Percentiles rank a stretch among this genome's conserved stretches.
These are phyloP conservation scores for Lordiphosa andalusiaca DNA, from an alignment of 2,888 invertebrate genomes.

Conservation along the genomic window DNA sequence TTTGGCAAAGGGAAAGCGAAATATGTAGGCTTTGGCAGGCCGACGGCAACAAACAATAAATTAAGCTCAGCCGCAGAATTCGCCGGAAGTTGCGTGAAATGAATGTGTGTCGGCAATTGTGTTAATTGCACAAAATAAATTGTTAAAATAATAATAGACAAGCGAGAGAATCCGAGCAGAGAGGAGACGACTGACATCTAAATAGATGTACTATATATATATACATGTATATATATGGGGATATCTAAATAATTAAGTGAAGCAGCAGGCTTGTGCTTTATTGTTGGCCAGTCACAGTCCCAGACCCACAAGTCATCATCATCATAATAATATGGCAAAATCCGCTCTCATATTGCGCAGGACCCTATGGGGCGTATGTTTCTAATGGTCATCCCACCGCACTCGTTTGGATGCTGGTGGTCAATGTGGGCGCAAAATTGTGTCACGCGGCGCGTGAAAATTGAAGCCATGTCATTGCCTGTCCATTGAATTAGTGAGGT, in stretches of 20 bases:
- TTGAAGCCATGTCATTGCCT: constrained; percentile 38
- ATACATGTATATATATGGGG: too few relatives aligned
- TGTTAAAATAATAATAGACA: constrained; percentile 70
- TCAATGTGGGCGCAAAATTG: constrained; percentile 44
- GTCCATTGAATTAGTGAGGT: constrained; percentile 29
- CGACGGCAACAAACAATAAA: constrained; percentile 55
- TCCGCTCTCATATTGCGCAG: constrained; percentile 1
- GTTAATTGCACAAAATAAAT: constrained; percentile 74
- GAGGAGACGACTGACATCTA: constrained; percentile 34
- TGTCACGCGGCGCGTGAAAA: constrained; percentile 62
- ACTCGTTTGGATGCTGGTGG: constrained; percentile 9
- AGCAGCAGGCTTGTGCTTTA: constrained; percentile 19
- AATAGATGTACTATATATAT: constrained; percentile 16
- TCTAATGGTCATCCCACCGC: constrained; percentile 23
- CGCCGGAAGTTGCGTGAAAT: constrained; percentile 60
- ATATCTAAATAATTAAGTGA: constrained; percentile 44
- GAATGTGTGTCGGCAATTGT: constrained; percentile 73
- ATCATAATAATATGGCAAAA: constrained; percentile 29
- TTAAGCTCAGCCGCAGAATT: constrained; percentile 64
- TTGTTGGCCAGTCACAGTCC: constrained; percentile 19
- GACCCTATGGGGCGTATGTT: constrained; percentile 25
- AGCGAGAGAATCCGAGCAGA: background rate
- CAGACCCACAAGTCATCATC: constrained; percentile 10
- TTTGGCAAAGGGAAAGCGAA: constrained; percentile 26
- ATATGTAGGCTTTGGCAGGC: constrained; percentile 44